Evolutionary conservation across 2,113 vertebrate species (phyloP).

Genomic region (Suricata suricatta): DNA sequence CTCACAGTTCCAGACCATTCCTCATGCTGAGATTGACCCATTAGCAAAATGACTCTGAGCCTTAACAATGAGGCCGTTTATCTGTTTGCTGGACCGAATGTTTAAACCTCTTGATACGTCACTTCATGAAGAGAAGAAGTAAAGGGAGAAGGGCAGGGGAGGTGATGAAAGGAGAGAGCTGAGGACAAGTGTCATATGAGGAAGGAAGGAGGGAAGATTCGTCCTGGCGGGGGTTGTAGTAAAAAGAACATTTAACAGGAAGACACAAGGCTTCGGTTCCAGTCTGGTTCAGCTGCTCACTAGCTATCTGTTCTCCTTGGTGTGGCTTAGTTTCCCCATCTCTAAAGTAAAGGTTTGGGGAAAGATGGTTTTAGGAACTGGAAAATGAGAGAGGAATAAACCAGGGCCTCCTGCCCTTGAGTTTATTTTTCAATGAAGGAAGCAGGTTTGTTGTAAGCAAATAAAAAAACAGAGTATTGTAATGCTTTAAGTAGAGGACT

Average conservation of each 20-base stretch:
- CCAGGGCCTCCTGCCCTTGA: neutral
- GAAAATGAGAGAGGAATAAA: neutral
- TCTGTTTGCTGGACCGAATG: neutral
- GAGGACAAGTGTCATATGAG: neutral
- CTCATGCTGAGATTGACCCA: neutral
- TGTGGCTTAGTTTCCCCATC: neutral
- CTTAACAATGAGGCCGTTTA: neutral
- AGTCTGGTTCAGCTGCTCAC: neutral
- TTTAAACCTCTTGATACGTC: neutral
- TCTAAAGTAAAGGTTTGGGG: neutral
- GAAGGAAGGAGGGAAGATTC: neutral
- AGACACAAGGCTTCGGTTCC: neutral
- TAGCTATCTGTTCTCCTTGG: neutral
- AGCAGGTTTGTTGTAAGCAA: neutral
- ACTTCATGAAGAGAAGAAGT: neutral
- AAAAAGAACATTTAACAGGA: neutral
- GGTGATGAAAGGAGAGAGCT: neutral
- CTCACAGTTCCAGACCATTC: neutral
- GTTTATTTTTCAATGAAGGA: neutral
- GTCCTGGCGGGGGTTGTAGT: too few relatives aligned
- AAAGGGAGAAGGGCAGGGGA: neutral
- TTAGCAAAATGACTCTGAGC: neutral
- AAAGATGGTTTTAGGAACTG: neutral
- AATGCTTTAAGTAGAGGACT: neutral
- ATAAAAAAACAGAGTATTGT: neutral